Base-by-base conservation (phyloP, 2,113 vertebrate species). In the Cinclus mexicanus region DNA sequence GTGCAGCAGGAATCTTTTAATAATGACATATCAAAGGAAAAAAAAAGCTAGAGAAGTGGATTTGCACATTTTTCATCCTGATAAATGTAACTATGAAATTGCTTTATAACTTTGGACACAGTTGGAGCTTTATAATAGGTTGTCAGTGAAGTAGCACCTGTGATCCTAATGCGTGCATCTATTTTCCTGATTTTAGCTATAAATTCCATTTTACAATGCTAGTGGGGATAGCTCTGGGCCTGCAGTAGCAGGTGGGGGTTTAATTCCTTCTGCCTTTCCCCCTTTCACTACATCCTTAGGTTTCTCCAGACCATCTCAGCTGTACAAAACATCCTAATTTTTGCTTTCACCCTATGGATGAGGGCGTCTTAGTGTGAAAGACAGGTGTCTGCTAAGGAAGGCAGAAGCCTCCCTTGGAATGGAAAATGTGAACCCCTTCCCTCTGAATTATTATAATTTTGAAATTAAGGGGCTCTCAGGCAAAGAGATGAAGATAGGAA, bases 51-150 rank as follows among this genome's bases (percentile, higher is more conserved):
- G 44, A 77, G 52, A 94, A 81, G 80, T 82, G 31, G 47, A 75
- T 93, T 90, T 93, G 63, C 35, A 72, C 78, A 67, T 93, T 95
- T 84, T 94, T 95, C 87, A 85, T 78, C 72, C 52, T 89, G 85
- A 94, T 92, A 92, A 92, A 96, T 93, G 50, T 94, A 92, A 95
- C 91, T 84, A 70, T 77, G 76, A 88, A 94, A 87, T 96, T 55
- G 70, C 77, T 89, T 92, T 96, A 76, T 83, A 94, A 95, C 87
- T 91, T 93, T 80, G 86, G 91, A 94, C 91, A 93, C 83, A 94
- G 93, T 78, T 93, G 94, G 94, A 94, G 86, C 50, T 97, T 95
- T 97, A 87, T 95, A 93, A 95, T 64, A 91, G 86, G 71, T 76
- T 95, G 89, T 91, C 95, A 87, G 63, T 49, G 93, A 94, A 93